Evolutionary conservation across 2,888 invertebrate genomes (phyloP), one percentile per base, ranked within the genome.

Genomic region (Strigamia maritima): DNA sequence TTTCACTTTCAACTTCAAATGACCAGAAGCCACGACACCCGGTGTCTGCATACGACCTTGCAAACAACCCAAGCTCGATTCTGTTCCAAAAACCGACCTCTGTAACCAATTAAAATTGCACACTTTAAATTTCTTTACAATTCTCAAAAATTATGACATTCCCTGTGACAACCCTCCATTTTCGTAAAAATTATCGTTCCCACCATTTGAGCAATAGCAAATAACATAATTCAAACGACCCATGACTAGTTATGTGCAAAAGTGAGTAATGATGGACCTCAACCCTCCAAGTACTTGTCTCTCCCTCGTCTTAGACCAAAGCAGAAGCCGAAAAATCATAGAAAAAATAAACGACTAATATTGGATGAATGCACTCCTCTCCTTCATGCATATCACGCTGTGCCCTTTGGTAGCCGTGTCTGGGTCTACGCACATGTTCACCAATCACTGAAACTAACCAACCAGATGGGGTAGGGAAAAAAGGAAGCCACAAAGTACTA

Each of bases 401-500:
- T 44, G 44, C 44, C 44, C 44, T 44, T 44, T 44, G 44, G 12
- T 44, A 44, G 44, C 44, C 12, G 2, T n/a, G 44, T 44, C 44
- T 44, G 44, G 44, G 44, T n/a, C 60, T 24, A 8, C 60, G 24
- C 60, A 65, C 24, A 24, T 65, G 22, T 24, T 65, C 60, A 65
- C 24, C 22, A 65, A 65, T 24, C 60, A 65, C 60, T 19, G 44
- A 4, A 65, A 65, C 60, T 65, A 65, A 65, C 60, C 19, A 65
- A 12, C 60, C 60, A 65, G 60, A 65, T 65, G 60, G 60, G 60
- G 60, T 12, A 22, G 12, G 7, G 6, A 22, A 24, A 65, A 1
- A 65, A 65, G 60, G 60, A 65, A 65, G 24, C 60, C 24, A 19
- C 14, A 65, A 65, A 65, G 24, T 65, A 65, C 60, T 60, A 60